Percentiles rank a stretch among this genome's conserved stretches.
Conservation (phyloP, 2,113 vertebrate genomes). For the Onychorhynchus coronatus region DNA sequence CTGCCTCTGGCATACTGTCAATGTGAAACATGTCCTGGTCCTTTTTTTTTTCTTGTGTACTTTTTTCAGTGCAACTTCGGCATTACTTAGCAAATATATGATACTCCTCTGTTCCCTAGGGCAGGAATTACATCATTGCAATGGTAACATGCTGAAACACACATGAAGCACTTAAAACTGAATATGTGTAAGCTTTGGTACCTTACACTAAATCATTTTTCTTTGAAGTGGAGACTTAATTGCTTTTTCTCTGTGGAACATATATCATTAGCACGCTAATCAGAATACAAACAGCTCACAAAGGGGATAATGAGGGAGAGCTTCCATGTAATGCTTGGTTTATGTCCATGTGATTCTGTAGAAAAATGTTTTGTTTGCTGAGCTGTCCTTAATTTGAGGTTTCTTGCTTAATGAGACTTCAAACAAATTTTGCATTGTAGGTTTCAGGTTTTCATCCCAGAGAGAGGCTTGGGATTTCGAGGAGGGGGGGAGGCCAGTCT, state of each 20-base stretch:
- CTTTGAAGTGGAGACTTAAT: constrained; percentile 52
- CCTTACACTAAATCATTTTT: neutral
- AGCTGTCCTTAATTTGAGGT: constrained; percentile 49
- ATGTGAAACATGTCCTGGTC: accelerated
- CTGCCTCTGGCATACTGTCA: neutral
- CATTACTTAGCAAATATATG: neutral
- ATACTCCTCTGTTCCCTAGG: neutral
- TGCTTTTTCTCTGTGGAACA: constrained; percentile 26
- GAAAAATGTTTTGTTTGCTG: constrained; percentile 59
- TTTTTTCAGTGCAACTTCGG: neutral
- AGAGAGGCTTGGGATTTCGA: constrained; percentile 4
- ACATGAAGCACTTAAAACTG: neutral
- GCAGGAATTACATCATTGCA: neutral
- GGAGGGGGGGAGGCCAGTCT: neutral
- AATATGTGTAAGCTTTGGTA: neutral
- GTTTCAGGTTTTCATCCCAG: constrained; percentile 56
- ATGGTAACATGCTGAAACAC: neutral
- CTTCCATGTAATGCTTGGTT: constrained; percentile 9
- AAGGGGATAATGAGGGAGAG: constrained; percentile 47
- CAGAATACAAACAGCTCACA: constrained; percentile 1
- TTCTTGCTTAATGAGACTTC: constrained; percentile 58
- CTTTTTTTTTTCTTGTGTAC: neutral
- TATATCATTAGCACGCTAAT: constrained; percentile 22
- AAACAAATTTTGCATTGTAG: constrained; percentile 47
- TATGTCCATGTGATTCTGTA: neutral